These are phyloP conservation scores for Tinamus major DNA, from an alignment of 2,797 vertebrate species.

Conservation along the genomic window DNA sequence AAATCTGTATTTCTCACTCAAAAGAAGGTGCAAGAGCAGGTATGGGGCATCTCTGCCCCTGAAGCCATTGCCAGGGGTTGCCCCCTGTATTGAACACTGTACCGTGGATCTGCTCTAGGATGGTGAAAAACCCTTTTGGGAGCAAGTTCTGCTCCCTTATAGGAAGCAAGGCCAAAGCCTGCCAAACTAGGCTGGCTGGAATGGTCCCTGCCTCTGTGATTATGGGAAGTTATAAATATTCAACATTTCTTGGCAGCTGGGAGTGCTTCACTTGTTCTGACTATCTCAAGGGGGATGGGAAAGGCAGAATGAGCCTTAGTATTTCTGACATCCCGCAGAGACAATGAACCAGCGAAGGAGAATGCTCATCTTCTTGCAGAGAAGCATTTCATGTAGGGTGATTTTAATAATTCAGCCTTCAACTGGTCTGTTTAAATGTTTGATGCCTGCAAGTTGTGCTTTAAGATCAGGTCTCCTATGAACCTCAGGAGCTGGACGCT, in stretches of 20 bases:
- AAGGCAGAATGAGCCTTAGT: slow-evolving; percentile 56
- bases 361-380: slow-evolving; percentile 32
- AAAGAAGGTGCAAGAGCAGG: not conserved
- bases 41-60: not conserved
- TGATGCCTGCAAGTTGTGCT: slow-evolving; percentile 50
- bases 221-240: slow-evolving; percentile 69
- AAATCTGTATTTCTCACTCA: not conserved
- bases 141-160: not conserved
- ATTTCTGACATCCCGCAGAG: slow-evolving; percentile 56
- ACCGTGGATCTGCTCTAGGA: not conserved
- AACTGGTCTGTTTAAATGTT: slow-evolving; percentile 61
- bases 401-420: slow-evolving; percentile 69
- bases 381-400: not conserved
- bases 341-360: slow-evolving; percentile 41
- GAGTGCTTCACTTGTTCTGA: slow-evolving; percentile 58
- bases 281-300: slow-evolving; percentile 49
- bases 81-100: not conserved
- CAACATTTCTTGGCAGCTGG: slow-evolving; percentile 65
- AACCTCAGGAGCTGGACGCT: not conserved
- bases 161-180: slow-evolving; percentile 30
- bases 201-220: slow-evolving; percentile 63
- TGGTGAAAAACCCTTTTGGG: not conserved
- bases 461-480: not conserved
- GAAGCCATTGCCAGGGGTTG: not conserved
- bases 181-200: not conserved